These are phyloP conservation scores for Mactromeris polynyma DNA, from an alignment of 2,888 invertebrate genomes.

Conservation along the genomic window DNA sequence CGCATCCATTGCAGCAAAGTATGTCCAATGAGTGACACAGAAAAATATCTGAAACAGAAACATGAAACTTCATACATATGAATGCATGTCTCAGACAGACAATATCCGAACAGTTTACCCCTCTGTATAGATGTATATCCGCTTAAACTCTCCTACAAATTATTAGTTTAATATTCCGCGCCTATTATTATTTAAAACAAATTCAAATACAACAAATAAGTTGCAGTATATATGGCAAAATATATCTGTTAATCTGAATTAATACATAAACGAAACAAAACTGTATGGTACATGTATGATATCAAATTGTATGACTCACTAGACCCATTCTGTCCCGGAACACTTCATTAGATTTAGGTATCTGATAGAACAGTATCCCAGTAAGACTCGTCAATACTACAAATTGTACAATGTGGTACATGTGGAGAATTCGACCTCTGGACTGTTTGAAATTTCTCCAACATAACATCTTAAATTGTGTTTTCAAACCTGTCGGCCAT, in stretches of 20 bases:
- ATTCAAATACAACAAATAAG: too few species aligned
- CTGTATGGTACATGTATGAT: too few species aligned
- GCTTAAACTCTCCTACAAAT: too few species aligned
- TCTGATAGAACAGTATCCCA: slow-evolving; percentile 87
- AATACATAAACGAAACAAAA: too few species aligned
- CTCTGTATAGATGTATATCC: too few species aligned
- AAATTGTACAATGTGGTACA: slow-evolving; percentile 29
- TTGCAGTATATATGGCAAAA: too few species aligned
- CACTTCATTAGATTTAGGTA: slow-evolving; percentile 92
- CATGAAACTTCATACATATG: neutral
- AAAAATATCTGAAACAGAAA: slow-evolving; percentile 36
- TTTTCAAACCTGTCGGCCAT: slow-evolving; percentile 49
- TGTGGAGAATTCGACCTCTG: slow-evolving; percentile 34
- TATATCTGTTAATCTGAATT: too few species aligned
- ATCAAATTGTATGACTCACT: neutral
- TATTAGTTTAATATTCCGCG: too few species aligned
- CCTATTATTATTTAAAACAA: too few species aligned
- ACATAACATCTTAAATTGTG: slow-evolving; percentile 52
- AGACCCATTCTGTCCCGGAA: slow-evolving; percentile 92
- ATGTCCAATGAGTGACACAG: slow-evolving; percentile 44
- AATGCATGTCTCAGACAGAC: too few species aligned
- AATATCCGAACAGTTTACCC: too few species aligned
- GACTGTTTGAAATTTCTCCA: slow-evolving; percentile 56
- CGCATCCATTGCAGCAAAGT: slow-evolving; percentile 26
- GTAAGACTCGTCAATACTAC: slow-evolving; percentile 3